Evolutionary conservation across 2,888 invertebrate genomes (phyloP), one percentile per base, ranked within the genome.

Genomic region (Nemoura dubitans): DNA sequence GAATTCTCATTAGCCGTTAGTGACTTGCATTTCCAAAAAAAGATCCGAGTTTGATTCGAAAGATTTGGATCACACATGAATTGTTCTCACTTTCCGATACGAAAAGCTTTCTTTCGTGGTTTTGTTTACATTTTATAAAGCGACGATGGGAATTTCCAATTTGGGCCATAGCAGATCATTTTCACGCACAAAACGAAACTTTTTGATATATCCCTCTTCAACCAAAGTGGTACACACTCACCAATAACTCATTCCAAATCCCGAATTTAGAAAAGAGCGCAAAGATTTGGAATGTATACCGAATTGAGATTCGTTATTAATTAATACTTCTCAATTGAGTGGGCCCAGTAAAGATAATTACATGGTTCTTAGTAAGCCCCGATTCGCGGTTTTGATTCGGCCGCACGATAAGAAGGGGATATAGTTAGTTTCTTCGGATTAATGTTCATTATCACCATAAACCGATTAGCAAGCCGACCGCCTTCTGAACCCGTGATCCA

Each of bases 1-100:
- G 59, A 59, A 59, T 59, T 59, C 59, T 59, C 59, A 59, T 59
- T 59, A 59, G 59, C 59, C 21, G 21, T 59, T 21, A 21, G 59
- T 59, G 59, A 59, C 59, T 59, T 59, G 59, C 59, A 59, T 59
- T 59, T 59, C 59, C 59, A 59, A 59, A 59, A 59, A 59, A 59
- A 21, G 21, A 1, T 7, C 14, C 59, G 21, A 59, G 2, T 59
- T 59, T 21, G 59, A 59, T 59, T 59, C 59, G 59, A 21, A 2
- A 14, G 21, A 59, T 59, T 21, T 21, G 14, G 59, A 59, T 16
- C 59, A 59, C 21, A 59, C 59, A 59, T 59, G 59, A 59, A 21
- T 16, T 14, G 59, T 7, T 59, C 59, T 59, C 59, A 59, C 59
- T 59, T 59, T 59, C 21, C 59, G 59, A 10, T 7, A 1, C 14